Evolutionary conservation across 2,113 vertebrate genomes (phyloP), one percentile per base, ranked within the genome.

Genomic region (Mixornis gularis): DNA sequence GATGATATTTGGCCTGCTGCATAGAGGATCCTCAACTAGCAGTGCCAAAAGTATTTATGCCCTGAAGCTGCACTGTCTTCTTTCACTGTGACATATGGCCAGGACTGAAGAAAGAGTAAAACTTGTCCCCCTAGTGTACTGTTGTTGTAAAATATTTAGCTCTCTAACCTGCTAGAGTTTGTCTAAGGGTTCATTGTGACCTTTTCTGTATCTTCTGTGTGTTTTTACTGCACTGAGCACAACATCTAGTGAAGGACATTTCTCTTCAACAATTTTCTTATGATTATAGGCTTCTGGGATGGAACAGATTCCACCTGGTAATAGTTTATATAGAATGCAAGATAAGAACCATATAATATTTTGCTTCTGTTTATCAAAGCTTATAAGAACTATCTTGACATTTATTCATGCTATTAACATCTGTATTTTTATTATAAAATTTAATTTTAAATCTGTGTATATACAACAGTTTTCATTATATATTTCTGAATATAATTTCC

Each of bases 51-150:
- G 6, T 44, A 74, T 4, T 34, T 62, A 64, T 44, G 92, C 32
- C 38, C 68, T 89, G 86, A 88, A 69, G 55, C 32, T 85, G 22
- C 34, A 17, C 10, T 78, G 20, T 65, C 17, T 87, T 86, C 48
- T 76, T 60, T 79, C 46, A 30, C 44, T 41, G 32, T 76, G 85
- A 85, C 81, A 53, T 29, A 44, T 3, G 16, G 72, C 58, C 73
- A 89, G 40, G 13, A 78, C 2, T 51, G 58, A 88, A 89, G 73
- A 84, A 86, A 78, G 64, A 85, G 72, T 86, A 86, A 93, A 93
- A 94, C 73, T 95, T 81, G 84, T 96, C 94, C 92, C 95, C 92
- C 96, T 96, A 95, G 96, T 91, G 92, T 95, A 89, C 77, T 93
- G 49, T 76, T 79, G 74, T 29, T 94, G 94, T 92, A 95, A 94